phyloP scores from a whole-genome alignment of 2,888 invertebrate genomes.

The Eristalis tenax region DNA sequence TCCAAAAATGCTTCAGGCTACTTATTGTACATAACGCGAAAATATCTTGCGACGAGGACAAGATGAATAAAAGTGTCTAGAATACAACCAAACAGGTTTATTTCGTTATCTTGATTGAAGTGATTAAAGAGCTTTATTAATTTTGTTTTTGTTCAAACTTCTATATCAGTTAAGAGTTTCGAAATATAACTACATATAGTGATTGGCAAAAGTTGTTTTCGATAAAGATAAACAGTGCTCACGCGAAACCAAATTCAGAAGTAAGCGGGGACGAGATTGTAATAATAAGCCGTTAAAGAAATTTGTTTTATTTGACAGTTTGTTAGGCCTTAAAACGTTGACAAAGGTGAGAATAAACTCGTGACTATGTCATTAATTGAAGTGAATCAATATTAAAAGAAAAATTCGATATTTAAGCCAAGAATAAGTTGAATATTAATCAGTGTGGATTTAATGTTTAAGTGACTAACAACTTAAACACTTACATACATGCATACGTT shows the following conservation, averaged over 20 bases:
- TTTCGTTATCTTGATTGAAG: constrained; percentile 8
- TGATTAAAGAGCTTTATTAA: constrained; percentile 33
- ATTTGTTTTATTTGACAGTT: not conserved
- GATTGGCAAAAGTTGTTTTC: constrained; percentile 30
- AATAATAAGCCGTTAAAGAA: constrained; percentile 8
- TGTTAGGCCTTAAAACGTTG: not conserved
- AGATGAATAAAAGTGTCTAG: constrained; percentile 19
- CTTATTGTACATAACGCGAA: constrained; percentile 31
- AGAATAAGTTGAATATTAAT: not conserved
- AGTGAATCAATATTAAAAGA: not conserved
- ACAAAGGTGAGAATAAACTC: constrained; percentile 6
- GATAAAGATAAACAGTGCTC: constrained; percentile 30
- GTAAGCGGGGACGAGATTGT: not conserved
- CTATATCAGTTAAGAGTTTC: constrained; percentile 61
- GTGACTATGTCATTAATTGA: constrained; percentile 25
- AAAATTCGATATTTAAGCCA: not conserved
- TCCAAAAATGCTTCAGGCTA: not conserved
- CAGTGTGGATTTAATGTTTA: not conserved
- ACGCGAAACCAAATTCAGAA: constrained; percentile 9
- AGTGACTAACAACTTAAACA: not conserved
- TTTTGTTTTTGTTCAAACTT: constrained; percentile 21
- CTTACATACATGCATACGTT: not conserved
- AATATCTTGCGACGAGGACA: constrained; percentile 26
- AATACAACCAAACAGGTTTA: constrained; percentile 45
- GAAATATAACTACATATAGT: constrained; percentile 7